phyloP scores from a whole-genome alignment of 1,140 invertebrate genomes.

The Leptinotarsa lineolata region DNA sequence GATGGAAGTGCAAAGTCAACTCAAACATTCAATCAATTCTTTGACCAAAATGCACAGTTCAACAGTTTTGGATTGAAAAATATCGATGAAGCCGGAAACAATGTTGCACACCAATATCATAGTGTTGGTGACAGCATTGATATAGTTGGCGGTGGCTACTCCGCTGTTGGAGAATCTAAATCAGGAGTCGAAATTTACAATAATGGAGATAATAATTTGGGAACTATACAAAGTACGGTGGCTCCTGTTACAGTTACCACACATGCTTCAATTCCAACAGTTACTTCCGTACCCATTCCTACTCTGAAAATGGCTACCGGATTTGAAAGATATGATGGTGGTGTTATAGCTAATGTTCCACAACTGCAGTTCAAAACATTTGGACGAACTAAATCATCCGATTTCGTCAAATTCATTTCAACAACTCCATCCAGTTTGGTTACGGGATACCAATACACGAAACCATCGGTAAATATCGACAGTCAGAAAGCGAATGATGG shows the following conservation, averaged over 20 bases:
- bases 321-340: conserved; percentile 46
- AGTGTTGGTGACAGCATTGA: conserved; percentile 41
- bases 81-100: neutral
- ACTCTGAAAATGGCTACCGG: conserved; percentile 34
- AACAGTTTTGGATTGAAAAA: neutral
- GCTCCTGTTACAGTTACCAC: conserved; percentile 34
- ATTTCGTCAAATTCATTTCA: conserved; percentile 33
- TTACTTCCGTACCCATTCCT: conserved; percentile 47
- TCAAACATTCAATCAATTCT: conserved; percentile 31
- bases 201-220: conserved; percentile 30
- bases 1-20: conserved; percentile 23
- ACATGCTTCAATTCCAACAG: conserved; percentile 41
- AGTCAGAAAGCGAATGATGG: neutral
- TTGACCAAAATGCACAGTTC: conserved; percentile 13
- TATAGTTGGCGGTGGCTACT: conserved; percentile 49
- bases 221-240: conserved; percentile 18
- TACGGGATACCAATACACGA: conserved; percentile 57
- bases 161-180: conserved; percentile 43
- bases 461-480: conserved; percentile 50
- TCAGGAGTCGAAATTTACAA: conserved; percentile 32
- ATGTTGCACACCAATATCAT: neutral
- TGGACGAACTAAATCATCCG: conserved; percentile 29
- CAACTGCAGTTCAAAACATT: conserved; percentile 49
- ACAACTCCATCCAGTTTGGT: conserved; percentile 34
- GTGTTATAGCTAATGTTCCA: conserved; percentile 51